phyloP scores from a whole-genome alignment of 2,888 invertebrate species.

The Atrina japonica region DNA sequence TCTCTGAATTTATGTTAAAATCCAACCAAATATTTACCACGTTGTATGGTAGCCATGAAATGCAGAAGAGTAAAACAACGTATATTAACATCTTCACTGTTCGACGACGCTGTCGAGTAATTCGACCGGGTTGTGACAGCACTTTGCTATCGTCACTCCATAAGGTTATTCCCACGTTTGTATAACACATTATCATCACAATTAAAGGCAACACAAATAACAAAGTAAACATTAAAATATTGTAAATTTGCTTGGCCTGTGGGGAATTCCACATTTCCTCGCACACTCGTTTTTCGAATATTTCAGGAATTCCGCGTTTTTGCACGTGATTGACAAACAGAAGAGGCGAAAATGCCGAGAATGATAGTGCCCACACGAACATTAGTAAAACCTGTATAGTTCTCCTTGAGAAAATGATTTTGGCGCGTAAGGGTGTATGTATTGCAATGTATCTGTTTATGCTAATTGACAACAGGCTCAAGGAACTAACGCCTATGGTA shows the following conservation, averaged over 20 bases:
- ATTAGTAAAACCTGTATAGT: slow-evolving; percentile 62
- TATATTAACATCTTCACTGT: slow-evolving; percentile 69
- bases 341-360: slow-evolving; percentile 63
- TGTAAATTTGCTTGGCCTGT: slow-evolving; percentile 62
- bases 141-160: slow-evolving; percentile 60
- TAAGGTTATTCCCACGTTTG: slow-evolving; percentile 62
- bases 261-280: slow-evolving; percentile 60
- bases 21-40: slow-evolving; percentile 71
- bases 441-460: slow-evolving; percentile 68
- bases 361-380: slow-evolving; percentile 63
- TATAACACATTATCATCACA: slow-evolving; percentile 65
- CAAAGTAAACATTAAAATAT: slow-evolving; percentile 59
- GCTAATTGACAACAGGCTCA: slow-evolving; percentile 68
- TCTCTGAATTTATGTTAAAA: slow-evolving; percentile 51
- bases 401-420: slow-evolving; percentile 59
- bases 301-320: slow-evolving; percentile 48
- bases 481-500: slow-evolving; percentile 66
- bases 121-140: slow-evolving; percentile 50
- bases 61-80: slow-evolving; percentile 64
- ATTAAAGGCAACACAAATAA: slow-evolving; percentile 64
- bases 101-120: slow-evolving; percentile 62
- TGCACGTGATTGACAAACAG: slow-evolving; percentile 62
- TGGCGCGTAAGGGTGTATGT: slow-evolving; percentile 63
- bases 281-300: slow-evolving; percentile 60
- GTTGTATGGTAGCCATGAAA: slow-evolving; percentile 73